Evolutionary conservation across 2,797 vertebrate species (phyloP).

Genomic region (Todus mexicanus): DNA sequence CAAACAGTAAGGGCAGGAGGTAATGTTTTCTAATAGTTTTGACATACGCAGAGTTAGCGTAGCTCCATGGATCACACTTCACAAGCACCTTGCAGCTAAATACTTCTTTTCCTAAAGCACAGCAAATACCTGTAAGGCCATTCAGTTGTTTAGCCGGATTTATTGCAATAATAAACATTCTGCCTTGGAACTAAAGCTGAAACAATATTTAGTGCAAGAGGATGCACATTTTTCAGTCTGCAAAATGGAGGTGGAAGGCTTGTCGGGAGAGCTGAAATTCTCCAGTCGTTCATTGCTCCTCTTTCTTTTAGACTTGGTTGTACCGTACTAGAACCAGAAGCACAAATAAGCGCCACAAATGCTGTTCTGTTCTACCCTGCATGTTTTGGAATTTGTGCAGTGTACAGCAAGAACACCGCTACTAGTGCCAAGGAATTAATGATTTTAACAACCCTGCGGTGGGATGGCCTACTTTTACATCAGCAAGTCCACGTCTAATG

Average conservation of each 20-base stretch:
- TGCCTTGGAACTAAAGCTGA: neutral
- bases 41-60: neutral
- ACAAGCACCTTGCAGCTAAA: neutral
- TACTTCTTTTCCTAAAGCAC: neutral
- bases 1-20: neutral
- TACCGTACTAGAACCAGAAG: neutral
- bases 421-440: neutral
- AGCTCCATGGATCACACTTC: neutral
- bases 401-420: neutral
- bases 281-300: neutral
- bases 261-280: neutral
- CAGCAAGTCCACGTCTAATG: neutral
- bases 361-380: neutral
- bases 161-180: neutral
- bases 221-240: neutral
- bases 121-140: neutral
- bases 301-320: neutral
- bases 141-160: neutral
- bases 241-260: neutral
- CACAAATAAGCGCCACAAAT: neutral
- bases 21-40: neutral
- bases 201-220: neutral
- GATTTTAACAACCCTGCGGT: neutral
- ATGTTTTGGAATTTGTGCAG: neutral
- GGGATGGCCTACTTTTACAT: neutral